Evolutionary conservation across 2,888 invertebrate genomes (phyloP).

Genomic region (Troilus luridus): DNA sequence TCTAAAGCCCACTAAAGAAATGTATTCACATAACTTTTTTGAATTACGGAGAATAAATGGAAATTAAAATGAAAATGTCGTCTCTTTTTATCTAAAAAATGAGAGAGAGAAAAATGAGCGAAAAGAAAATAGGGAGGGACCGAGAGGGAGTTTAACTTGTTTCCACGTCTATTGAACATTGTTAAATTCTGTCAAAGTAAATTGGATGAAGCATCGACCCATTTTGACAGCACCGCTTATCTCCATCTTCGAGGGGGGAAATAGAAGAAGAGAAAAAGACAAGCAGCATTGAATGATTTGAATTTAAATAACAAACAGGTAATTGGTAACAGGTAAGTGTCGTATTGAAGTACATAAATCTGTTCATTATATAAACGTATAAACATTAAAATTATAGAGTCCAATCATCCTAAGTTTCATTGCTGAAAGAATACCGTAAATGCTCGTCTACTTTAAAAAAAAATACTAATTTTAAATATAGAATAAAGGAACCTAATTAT

Average conservation of each 20-base stretch:
- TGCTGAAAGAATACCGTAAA: too few relatives aligned
- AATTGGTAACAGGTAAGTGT: too few relatives aligned
- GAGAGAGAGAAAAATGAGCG: not conserved
- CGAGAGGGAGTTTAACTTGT: not conserved
- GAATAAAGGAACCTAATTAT: too few relatives aligned
- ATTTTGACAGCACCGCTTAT: not conserved
- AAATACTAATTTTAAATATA: too few relatives aligned
- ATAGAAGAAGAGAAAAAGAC: not conserved
- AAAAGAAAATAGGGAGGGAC: not conserved
- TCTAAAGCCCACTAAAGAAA: conserved; percentile 23
- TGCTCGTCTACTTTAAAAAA: too few relatives aligned
- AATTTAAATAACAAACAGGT: not conserved
- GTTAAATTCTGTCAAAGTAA: conserved; percentile 22
- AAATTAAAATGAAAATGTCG: conserved; percentile 35
- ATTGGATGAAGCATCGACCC: conserved; percentile 18
- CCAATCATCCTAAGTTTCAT: too few relatives aligned
- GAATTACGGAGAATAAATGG: conserved; percentile 1
- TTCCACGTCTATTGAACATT: conserved; percentile 28
- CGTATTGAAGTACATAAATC: too few relatives aligned
- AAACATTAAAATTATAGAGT: too few relatives aligned
- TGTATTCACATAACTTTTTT: conserved; percentile 35
- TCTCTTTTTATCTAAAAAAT: not conserved
- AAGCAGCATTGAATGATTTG: not conserved
- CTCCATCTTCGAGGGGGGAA: not conserved
- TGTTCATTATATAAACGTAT: too few relatives aligned